Base-by-base conservation (phyloP, 2,797 vertebrate species). In the Nannoperca australis region DNA sequence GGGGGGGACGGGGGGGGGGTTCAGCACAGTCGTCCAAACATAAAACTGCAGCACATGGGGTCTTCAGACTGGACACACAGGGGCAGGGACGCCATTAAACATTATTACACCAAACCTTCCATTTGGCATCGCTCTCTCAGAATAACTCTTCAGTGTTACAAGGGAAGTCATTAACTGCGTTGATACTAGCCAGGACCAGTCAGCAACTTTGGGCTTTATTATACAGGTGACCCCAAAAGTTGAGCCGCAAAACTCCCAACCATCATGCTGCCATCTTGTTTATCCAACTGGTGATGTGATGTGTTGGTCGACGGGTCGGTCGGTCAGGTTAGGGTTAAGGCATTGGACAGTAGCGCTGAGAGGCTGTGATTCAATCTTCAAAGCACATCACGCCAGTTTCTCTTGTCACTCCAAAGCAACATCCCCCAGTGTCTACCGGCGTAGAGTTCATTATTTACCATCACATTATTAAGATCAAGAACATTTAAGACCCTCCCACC, bases 301-400 rank as follows among this genome's bases (percentile, higher is more conserved):
- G 72, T 11, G 76, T 53, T 20, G 79, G 86, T 66, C 40, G 42
- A 76, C 77, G 55, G 82, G 83, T 74, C 64, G 58, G 83, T 82
- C 63, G 85, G 76, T 38, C 7, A 38, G 36, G 38, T 44, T 4
- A 78, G 79, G 91, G 86, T 96, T 96, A 96, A 96, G 95, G 95
- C 95, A 94, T 95, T 88, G 83, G 88, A 93, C 91, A 92, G 90
- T 89, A 90, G 89, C 73, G 56, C 85, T 36, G 69, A 84, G 84
- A 87, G 84, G 92, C 83, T 81, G 85, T 56, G 85, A 82, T 73
- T 81, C 20, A 20, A 50, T 85, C 86, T 85, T 82, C 62, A 54
- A 79, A 81, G 69, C 81, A 73, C 53, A 66, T 78, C 81, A 42
- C n/a, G 40, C 63, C 82, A 45, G 64, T 79, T 79, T 67, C 71